Evolutionary conservation across 2,113 vertebrate genomes (phyloP), one percentile per base, ranked within the genome.

Genomic region (Lepisosteus osseus): DNA sequence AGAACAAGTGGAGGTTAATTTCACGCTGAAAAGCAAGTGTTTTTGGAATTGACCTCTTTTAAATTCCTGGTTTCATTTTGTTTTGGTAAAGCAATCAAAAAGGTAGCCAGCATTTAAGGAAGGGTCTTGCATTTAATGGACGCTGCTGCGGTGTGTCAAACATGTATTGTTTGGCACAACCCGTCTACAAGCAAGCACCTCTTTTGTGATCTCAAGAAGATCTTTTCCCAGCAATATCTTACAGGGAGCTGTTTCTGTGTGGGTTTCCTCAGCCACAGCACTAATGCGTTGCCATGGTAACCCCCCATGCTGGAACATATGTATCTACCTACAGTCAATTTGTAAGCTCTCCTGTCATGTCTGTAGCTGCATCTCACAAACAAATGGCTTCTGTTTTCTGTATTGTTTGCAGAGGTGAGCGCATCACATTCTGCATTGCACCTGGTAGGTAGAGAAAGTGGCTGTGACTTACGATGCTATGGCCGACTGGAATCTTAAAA

Each of bases 331-430:
- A 78, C 63, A 7, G 8, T 66, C 67, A 85, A 86, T 86, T 86
- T 88, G 88, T 86, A 82, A 80, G 84, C 89, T 90, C 84, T 59
- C 85, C 81, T 89, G 90, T 44, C 71, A 51, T 14, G 57, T 29
- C 54, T 40, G 68, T 63, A 42, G 40, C 67, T 62, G 61, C 14
- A 55, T 64, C 62, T 72, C 12, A 67, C 47, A 64, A 72, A 67
- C 29, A 29, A 59, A 67, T 12, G 64, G 8, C 61, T 64, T 64
- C 55, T 54, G 42, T 67, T 67, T 67, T 42, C n/a, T 43, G 55
- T 65, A 40, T 71, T 44, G 51, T 40, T 45, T 14, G 64, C 59
- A 67, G 65, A 5, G 4, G 62, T 17, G 71, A 65, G n/a, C 41
- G 6, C 65, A 56, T 64, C 29, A 65, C 13, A 42, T 13, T 6